These are phyloP conservation scores for Petrocephalus schoutedeni DNA, from an alignment of 2,797 vertebrate genomes.

Conservation along the genomic window DNA sequence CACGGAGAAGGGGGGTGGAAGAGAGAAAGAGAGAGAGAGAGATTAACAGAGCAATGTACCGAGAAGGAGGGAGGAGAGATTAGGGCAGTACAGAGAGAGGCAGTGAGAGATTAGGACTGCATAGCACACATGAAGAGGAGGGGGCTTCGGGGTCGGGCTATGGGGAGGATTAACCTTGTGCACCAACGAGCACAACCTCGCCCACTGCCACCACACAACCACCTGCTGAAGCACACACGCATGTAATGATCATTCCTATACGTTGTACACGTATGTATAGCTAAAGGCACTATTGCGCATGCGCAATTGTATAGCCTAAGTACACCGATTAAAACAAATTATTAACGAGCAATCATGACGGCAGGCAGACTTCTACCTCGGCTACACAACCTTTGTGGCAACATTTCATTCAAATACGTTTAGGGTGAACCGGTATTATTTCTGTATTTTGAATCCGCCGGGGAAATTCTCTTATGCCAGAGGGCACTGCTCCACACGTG, in stretches of 20 bases:
- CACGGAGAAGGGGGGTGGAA: not conserved
- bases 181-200: slow-evolving; percentile 32
- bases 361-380: not conserved
- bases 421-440: not conserved
- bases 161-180: slow-evolving; percentile 39
- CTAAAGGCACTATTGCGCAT: not conserved
- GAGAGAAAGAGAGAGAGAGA: slow-evolving; percentile 17
- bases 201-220: slow-evolving; percentile 10
- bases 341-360: not conserved
- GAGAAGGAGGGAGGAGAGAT: slow-evolving; percentile 27
- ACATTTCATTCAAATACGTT: not conserved
- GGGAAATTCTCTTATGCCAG: not conserved
- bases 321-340: not conserved
- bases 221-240: not conserved
- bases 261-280: not conserved
- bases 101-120: slow-evolving; percentile 33
- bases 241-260: not conserved
- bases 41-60: slow-evolving; percentile 25
- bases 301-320: not conserved
- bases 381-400: not conserved
- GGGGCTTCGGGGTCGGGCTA: not conserved
- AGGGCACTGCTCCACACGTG: not conserved
- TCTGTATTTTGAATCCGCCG: not conserved
- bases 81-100: slow-evolving; percentile 27
- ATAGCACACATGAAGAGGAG: slow-evolving; percentile 23